Percentiles rank a stretch among this genome's conserved stretches.
Conservation (phyloP, 2,888 invertebrate genomes). For the Didymodactylos carnosus region DNA sequence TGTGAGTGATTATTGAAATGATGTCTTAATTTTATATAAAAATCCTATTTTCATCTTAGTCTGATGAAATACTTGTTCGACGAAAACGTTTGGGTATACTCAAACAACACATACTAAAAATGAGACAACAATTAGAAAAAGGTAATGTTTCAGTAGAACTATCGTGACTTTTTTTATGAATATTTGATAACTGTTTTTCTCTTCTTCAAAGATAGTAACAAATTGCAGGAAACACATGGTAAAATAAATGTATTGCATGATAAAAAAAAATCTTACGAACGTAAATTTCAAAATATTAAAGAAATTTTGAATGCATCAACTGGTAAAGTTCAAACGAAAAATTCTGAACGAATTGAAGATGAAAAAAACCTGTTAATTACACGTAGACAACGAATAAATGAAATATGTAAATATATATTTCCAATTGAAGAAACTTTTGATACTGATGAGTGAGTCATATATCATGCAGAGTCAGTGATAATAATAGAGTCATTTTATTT, state of each 20-base stretch:
- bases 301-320: neutral
- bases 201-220: too few relatives aligned
- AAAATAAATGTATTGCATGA: too few relatives aligned
- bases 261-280: too few relatives aligned
- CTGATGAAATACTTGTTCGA: neutral
- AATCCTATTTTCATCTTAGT: neutral
- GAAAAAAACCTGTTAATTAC: conserved; percentile 16
- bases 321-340: neutral
- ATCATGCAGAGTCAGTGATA: neutral
- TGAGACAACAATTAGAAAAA: neutral
- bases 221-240: too few relatives aligned
- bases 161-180: too few relatives aligned
- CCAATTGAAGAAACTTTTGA: conserved; percentile 19
- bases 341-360: neutral
- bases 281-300: neutral
- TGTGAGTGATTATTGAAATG: neutral
- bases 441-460: conserved; percentile 16
- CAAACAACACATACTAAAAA: neutral
- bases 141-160: too few relatives aligned
- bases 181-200: too few relatives aligned
- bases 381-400: conserved; percentile 17
- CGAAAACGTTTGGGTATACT: neutral
- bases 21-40: neutral
- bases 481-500: neutral
- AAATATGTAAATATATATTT: conserved; percentile 20